A percentile compares a stretch with the other conserved stretches of the same genome.
phyloP scores from a whole-genome alignment of 2,888 invertebrate species.

The Brachyptera risi region DNA sequence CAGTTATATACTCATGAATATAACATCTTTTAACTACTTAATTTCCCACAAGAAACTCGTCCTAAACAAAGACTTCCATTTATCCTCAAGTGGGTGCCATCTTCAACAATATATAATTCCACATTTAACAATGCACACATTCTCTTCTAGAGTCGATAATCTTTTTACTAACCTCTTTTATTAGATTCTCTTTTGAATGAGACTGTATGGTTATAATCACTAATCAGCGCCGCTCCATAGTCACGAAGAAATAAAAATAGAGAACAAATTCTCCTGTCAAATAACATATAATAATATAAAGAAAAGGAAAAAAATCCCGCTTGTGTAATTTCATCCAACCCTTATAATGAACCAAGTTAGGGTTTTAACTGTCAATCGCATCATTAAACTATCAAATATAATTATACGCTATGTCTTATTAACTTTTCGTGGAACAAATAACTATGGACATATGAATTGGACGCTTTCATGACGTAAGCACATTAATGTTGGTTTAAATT shows the following conservation, averaged over 20 bases:
- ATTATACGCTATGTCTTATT: slow-evolving; percentile 15
- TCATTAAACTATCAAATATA: slow-evolving; percentile 20
- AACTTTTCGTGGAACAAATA: neutral
- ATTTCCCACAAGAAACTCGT: no score
- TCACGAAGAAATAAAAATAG: no score
- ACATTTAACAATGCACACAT: no score
- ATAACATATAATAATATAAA: neutral
- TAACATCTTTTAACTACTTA: no score
- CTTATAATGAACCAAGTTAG: neutral
- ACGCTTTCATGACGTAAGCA: neutral
- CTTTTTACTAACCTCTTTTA: no score
- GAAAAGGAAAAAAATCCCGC: neutral
- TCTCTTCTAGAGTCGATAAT: no score
- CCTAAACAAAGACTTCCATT: no score
- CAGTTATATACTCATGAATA: no score
- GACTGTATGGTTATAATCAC: neutral
- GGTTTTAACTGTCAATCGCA: slow-evolving; percentile 5
- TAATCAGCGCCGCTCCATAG: neutral
- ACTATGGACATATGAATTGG: neutral
- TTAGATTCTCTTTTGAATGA: neutral
- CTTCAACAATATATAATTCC: no score
- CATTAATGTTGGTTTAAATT: no score
- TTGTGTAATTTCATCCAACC: neutral
- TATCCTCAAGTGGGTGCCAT: no score
- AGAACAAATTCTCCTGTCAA: no score